Conservation (phyloP, 2,113 vertebrate genomes). For the Ammodytes marinus region DNA sequence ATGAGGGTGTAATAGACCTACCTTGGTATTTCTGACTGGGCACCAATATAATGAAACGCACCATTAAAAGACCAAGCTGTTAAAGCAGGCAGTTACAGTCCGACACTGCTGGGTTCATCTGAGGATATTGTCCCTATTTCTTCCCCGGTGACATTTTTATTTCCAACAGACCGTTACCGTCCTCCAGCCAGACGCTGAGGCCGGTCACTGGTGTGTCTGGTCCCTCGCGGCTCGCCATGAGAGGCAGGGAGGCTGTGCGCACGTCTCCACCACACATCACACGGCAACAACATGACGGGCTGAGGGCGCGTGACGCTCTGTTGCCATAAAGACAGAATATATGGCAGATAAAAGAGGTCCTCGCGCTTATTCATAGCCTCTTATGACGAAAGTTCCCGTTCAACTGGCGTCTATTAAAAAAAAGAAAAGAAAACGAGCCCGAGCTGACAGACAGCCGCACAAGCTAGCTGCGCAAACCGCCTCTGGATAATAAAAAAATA, state of each 20-base stretch:
- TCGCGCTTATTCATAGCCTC: neutral
- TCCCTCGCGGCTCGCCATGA: conserved; percentile 47
- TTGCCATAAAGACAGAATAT: conserved; percentile 7
- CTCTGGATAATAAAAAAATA: neutral
- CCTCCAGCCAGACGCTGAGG: conserved; percentile 15
- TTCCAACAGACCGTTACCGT: neutral
- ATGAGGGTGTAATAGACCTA: too few relatives aligned
- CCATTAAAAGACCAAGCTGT: neutral
- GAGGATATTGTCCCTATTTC: conserved; percentile 12
- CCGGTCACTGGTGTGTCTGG: conserved; percentile 19
- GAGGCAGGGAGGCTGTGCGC: conserved; percentile 43
- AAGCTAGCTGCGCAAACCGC: conserved; percentile 52
- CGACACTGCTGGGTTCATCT: conserved; percentile 40
- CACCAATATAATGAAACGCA: neutral
- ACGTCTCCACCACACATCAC: conserved; percentile 38
- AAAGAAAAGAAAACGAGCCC: neutral
- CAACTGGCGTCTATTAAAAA: neutral
- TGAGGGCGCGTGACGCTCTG: conserved; percentile 31
- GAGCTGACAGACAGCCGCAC: conserved; percentile 18
- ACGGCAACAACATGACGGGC: neutral
- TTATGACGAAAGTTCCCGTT: neutral
- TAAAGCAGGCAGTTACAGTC: conserved; percentile 15
- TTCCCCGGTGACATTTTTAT: neutral
- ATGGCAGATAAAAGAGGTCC: neutral
- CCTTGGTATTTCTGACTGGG: neutral